Evolutionary conservation across 2,113 vertebrate species (phyloP).

Genomic region (Dasyurus viverrinus): DNA sequence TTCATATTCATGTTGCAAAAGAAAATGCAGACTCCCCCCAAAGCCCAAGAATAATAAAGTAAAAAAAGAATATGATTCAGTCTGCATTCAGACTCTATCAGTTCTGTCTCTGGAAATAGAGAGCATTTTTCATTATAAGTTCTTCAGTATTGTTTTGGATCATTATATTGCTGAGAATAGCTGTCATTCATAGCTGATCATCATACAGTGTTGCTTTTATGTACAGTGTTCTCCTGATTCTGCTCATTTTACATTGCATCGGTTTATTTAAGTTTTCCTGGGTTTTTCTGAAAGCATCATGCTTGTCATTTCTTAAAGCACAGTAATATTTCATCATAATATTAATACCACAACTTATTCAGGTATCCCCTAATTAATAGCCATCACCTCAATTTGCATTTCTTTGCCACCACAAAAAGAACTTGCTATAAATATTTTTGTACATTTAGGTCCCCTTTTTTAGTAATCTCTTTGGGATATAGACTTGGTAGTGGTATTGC

Average conservation of each 20-base stretch:
- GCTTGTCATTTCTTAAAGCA: not conserved
- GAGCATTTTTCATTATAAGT: not conserved
- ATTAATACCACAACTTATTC: no score
- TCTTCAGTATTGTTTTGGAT: not conserved
- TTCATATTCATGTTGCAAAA: not conserved
- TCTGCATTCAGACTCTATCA: not conserved
- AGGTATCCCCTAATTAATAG: no score
- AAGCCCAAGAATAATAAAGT: not conserved
- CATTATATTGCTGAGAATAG: not conserved
- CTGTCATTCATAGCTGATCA: not conserved
- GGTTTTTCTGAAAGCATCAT: not conserved
- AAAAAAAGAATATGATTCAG: not conserved
- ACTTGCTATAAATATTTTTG: no score
- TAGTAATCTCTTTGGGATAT: no score
- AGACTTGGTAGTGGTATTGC: no score
- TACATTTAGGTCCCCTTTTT: no score
- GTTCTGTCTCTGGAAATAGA: not conserved
- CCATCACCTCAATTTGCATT: no score
- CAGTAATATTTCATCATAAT: no score
- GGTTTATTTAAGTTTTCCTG: not conserved
- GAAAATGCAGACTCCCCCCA: not conserved
- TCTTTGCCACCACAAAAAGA: no score
- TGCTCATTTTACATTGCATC: not conserved
- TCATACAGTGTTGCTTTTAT: no score
- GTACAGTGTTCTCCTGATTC: not conserved